Conservation (phyloP, 2,797 vertebrate genomes). For the Acomys russatus region DNA sequence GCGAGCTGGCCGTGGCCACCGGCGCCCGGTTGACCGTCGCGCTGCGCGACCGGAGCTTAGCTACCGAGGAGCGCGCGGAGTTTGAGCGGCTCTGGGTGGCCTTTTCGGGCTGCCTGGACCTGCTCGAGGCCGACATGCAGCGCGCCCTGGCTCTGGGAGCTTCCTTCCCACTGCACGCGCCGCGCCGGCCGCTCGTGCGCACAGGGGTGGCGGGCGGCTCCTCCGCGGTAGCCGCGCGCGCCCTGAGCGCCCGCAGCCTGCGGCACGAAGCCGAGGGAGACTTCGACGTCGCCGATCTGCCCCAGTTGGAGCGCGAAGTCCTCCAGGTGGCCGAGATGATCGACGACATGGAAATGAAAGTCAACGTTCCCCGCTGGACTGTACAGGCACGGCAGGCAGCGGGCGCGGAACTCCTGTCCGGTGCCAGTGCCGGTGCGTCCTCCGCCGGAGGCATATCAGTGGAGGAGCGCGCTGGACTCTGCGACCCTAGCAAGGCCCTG, state of each 20-base stretch:
- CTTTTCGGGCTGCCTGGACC: slow-evolving; percentile 97
- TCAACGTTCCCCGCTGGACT: slow-evolving; percentile 97
- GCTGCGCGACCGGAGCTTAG: slow-evolving; percentile 93
- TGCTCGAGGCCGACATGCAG: slow-evolving; percentile 98
- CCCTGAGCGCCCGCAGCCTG: slow-evolving; percentile 97
- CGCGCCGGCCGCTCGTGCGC: slow-evolving; percentile 95
- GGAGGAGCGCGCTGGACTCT: slow-evolving; percentile 89
- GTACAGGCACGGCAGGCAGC: slow-evolving; percentile 97
- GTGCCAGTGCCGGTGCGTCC: slow-evolving; percentile 93
- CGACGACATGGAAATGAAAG: slow-evolving; percentile 99
- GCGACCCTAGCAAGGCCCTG: slow-evolving; percentile 92
- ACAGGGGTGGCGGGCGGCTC: slow-evolving; percentile 96
- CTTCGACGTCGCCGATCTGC: slow-evolving; percentile 94
- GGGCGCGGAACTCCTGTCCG: slow-evolving; percentile 96
- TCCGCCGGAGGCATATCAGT: slow-evolving; percentile 93
- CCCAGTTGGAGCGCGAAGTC: slow-evolving; percentile 95
- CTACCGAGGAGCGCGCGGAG: slow-evolving; percentile 94
- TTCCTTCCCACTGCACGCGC: slow-evolving; percentile 96
- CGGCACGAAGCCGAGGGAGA: slow-evolving; percentile 94
- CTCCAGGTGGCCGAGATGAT: slow-evolving; percentile 96
- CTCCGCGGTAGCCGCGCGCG: slow-evolving; percentile 93
- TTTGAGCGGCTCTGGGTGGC: slow-evolving; percentile 98
- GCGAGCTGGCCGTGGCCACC: slow-evolving; percentile 95
- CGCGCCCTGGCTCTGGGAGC: slow-evolving; percentile 95
- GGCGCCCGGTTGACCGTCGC: slow-evolving; percentile 93